These are phyloP conservation scores for Sphaerolaimus hirsutus DNA, from an alignment of 2,888 invertebrate genomes.

Conservation along the genomic window DNA sequence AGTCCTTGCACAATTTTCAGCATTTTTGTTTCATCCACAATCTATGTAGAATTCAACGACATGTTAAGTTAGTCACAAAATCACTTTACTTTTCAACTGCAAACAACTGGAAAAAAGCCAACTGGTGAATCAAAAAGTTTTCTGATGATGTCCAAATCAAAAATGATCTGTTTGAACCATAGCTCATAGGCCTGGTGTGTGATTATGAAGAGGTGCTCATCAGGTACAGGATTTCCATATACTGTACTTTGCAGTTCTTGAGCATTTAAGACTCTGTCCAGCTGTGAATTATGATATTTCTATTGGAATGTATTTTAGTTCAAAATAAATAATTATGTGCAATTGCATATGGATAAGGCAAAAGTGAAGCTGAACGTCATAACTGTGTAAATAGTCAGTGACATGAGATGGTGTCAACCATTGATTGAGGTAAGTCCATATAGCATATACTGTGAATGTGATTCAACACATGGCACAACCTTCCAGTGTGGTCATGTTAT, in stretches of 20 bases:
- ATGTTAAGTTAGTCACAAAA: background rate
- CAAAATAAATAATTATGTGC: no score
- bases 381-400: no score
- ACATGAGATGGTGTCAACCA: no score
- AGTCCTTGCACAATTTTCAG: slow-evolving; percentile 71
- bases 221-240: slow-evolving; percentile 44
- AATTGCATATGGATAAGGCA: no score
- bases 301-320: no score
- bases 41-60: slow-evolving; percentile 24
- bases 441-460: no score
- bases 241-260: slow-evolving; percentile 56
- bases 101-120: slow-evolving; percentile 1
- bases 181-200: slow-evolving; percentile 90
- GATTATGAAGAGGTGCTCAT: slow-evolving; percentile 86
- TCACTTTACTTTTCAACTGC: no score
- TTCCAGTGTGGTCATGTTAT: no score
- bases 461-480: no score
- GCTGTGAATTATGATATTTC: slow-evolving; percentile 22
- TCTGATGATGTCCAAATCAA: slow-evolving; percentile 75
- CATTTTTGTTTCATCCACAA: slow-evolving; percentile 67
- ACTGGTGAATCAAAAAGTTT: slow-evolving; percentile 37
- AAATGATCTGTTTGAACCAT: slow-evolving; percentile 98
- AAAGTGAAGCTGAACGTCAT: no score
- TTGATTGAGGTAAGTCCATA: no score
- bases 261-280: slow-evolving; percentile 57